Evolutionary conservation across 2,797 vertebrate genomes (phyloP).

Genomic region (Notolabrus celidotus): DNA sequence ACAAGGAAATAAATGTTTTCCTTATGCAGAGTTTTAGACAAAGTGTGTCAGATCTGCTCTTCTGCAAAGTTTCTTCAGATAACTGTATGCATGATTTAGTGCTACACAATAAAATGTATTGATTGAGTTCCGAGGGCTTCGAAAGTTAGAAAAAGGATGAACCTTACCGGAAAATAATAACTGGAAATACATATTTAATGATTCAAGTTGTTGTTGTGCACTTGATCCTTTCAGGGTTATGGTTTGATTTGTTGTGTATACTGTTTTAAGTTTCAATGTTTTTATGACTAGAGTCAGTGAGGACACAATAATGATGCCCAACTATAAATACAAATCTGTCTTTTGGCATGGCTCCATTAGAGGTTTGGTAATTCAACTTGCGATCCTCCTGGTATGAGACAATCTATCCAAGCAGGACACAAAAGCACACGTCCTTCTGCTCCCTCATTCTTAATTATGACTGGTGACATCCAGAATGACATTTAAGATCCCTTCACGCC

Average conservation of each 20-base stretch:
- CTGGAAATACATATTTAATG: too few species aligned
- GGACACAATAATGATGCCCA: neutral
- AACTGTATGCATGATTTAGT: too few species aligned
- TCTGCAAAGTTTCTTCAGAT: too few species aligned
- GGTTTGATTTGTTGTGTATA: neutral
- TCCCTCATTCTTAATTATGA: conserved; percentile 56
- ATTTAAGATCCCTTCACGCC: conserved; percentile 68
- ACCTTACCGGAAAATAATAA: too few species aligned
- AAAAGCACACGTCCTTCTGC: conserved; percentile 35
- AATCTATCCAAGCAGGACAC: conserved; percentile 15
- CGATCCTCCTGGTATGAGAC: conserved; percentile 11
- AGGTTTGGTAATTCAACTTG: conserved; percentile 10
- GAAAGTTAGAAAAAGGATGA: too few species aligned
- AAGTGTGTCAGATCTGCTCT: too few species aligned
- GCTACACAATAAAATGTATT: too few species aligned
- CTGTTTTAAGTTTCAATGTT: neutral
- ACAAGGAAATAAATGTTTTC: too few species aligned
- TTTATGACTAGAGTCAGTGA: neutral
- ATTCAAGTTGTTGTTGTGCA: too few species aligned
- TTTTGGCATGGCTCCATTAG: neutral
- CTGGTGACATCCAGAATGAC: conserved; percentile 63
- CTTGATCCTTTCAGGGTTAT: too few species aligned
- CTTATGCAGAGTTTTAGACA: too few species aligned
- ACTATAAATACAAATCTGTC: neutral
- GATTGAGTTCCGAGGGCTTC: too few species aligned